A percentile compares a stretch with the other conserved stretches of the same genome.
Evolutionary conservation across 2,888 invertebrate genomes (phyloP).

Genomic region (Synanthedon myopaeformis): DNA sequence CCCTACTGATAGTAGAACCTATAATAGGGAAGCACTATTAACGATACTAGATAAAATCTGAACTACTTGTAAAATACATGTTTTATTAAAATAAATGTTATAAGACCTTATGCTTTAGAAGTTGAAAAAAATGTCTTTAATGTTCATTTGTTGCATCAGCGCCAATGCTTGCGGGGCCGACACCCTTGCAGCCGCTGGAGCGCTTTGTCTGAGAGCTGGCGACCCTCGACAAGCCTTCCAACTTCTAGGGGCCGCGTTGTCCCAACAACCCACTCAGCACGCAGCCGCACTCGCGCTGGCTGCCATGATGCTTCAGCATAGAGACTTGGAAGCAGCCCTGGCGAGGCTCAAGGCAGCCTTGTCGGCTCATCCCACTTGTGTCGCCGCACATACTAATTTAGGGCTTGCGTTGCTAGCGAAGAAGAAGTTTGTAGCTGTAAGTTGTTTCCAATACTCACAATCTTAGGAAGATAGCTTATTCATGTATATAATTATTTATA

Average conservation of each 20-base stretch:
- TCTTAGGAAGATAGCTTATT: neutral
- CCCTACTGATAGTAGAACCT: too few species aligned
- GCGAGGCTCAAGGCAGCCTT: conserved; percentile 60
- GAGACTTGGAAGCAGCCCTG: conserved; percentile 55
- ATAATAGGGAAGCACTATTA: too few species aligned
- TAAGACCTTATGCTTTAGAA: too few species aligned
- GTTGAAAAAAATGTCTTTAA: too few species aligned
- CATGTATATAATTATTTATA: too few species aligned
- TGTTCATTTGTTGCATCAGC: conserved; percentile 10
- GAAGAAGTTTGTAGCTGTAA: conserved; percentile 56
- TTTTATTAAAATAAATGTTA: too few species aligned
- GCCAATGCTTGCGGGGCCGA: conserved; percentile 56
- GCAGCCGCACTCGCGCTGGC: conserved; percentile 62
- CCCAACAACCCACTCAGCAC: conserved; percentile 56
- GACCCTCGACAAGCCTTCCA: conserved; percentile 65
- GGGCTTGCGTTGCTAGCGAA: conserved; percentile 53
- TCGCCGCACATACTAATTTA: conserved; percentile 52
- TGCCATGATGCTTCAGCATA: conserved; percentile 67
- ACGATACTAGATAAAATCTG: too few species aligned
- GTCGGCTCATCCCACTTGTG: conserved; percentile 50
- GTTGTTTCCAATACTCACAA: conserved; percentile 8
- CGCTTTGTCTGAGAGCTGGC: conserved; percentile 59
- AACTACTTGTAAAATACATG: too few species aligned
- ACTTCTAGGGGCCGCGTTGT: conserved; percentile 64
- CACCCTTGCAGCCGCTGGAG: conserved; percentile 62